Base-by-base conservation (phyloP, 2,113 vertebrate species). In the Typhlomys cinereus region DNA sequence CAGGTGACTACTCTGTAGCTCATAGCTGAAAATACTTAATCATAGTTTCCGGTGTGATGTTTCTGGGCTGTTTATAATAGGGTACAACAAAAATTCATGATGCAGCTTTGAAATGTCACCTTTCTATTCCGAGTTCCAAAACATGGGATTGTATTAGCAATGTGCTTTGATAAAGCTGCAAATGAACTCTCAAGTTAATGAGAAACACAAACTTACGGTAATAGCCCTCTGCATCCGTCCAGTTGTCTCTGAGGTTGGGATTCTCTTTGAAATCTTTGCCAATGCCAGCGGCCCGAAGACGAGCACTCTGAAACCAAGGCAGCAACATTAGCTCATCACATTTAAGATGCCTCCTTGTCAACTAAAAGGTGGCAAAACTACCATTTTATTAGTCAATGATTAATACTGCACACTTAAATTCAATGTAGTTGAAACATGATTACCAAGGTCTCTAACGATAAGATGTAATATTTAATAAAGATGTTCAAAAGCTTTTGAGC, bases 261-360 rank as follows among this genome's bases (percentile, higher is more conserved):
- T 99, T 99, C 97, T 99, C 99, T 96, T 99, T 99, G 97, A 99
- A 99, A 97, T 99, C 99, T 97, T 99, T 99, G 88, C 99, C 99
- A 73, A 99, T 98, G 29, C 99, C 99, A 88, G 99, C 99, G 95
- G 99, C 99, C 96, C 99, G 98, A 95, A 99, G 98, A 96, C 99
- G 98, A 96, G 99, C 99, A 94, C 98, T 99, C 99, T 99, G 96
- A 96, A 98, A 98, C 17, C 5, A 62, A 93, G 81, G 88, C 96
- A 64, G 27, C 4, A n/a, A 86, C 6, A 10, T 36, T 29, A 88
- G 20, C 17, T 27, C 6, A 69, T 75, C 50, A 81, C 17, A 74
- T 27, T 78, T n/a, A 84, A 82, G 88, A n/a, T 3, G 48, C 23
- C 62, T 82, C 57, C 39, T 88, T 89, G 52, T 34, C 87, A 80